phyloP scores from a whole-genome alignment of 2,888 invertebrate genomes.

The Scaeva pyrastri region DNA sequence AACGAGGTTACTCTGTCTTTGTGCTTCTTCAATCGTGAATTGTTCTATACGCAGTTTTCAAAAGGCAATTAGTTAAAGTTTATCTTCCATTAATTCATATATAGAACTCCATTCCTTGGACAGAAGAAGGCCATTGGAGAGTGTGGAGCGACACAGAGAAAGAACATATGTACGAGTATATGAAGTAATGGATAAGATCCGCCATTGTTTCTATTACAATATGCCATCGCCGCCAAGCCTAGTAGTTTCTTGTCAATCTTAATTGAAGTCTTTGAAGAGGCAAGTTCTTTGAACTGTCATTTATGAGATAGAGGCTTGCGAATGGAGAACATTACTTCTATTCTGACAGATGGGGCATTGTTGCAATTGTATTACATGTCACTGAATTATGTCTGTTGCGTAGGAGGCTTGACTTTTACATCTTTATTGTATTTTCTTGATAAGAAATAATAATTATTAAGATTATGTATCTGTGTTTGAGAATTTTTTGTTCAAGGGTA shows the following conservation, averaged over 20 bases:
- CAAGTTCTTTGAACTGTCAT: conserved; percentile 58
- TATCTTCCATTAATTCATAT: conserved; percentile 6
- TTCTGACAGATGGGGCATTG: conserved; percentile 21
- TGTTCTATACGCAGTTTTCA: background rate
- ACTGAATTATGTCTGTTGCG: conserved; percentile 20
- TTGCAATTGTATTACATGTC: background rate
- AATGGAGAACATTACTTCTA: conserved; percentile 25
- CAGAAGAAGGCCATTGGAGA: conserved; percentile 28
- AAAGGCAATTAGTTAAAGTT: conserved; percentile 50
- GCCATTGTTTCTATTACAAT: conserved; percentile 38
- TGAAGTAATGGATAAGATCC: conserved; percentile 48
- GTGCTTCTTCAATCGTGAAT: conserved; percentile 22
- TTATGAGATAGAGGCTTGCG: background rate
- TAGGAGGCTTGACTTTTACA: background rate
- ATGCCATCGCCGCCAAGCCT: conserved; percentile 30
- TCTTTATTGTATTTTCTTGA: conserved; percentile 26
- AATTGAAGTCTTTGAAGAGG: conserved; percentile 55
- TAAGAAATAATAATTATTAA: too few species aligned
- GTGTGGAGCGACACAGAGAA: background rate
- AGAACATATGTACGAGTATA: conserved; percentile 30
- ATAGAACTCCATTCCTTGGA: background rate
- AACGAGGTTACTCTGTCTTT: conserved; percentile 39
- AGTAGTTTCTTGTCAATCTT: conserved; percentile 61
- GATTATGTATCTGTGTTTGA: too few species aligned
- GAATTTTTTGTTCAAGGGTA: too few species aligned